Evolutionary conservation across 2,888 invertebrate genomes (phyloP).

Genomic region (Heteromurus nitidus): DNA sequence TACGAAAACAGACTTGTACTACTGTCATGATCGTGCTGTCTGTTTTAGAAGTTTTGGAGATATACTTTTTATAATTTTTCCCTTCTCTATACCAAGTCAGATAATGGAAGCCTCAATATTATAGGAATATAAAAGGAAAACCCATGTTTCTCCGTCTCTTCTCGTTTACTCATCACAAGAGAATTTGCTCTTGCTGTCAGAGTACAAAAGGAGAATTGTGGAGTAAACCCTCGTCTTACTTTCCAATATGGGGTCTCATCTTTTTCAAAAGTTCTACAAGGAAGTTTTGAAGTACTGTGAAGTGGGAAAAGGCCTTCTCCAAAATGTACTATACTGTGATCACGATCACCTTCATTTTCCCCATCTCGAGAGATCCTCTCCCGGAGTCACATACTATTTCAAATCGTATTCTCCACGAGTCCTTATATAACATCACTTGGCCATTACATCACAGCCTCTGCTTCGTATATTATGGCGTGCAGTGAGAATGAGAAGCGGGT

Average conservation of each 20-base stretch:
- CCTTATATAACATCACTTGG: neutral
- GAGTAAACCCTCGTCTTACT: neutral
- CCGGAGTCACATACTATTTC: too few relatives aligned
- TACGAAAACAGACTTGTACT: too few relatives aligned
- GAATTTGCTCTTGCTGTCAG: neutral
- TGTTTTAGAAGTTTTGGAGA: neutral
- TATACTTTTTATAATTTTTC: too few relatives aligned
- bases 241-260: slow-evolving; percentile 9
- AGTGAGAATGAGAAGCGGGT: neutral
- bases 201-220: neutral
- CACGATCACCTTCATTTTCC: neutral
- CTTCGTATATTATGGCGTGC: neutral
- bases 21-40: too few relatives aligned
- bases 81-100: too few relatives aligned
- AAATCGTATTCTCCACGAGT: neutral
- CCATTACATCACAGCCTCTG: too few relatives aligned
- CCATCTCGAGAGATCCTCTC: too few relatives aligned
- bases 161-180: slow-evolving; percentile 2
- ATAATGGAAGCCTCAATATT: too few relatives aligned
- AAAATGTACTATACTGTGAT: too few relatives aligned
- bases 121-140: too few relatives aligned
- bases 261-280: slow-evolving; percentile 1
- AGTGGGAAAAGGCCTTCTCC: neutral
- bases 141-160: neutral
- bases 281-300: neutral